Base-by-base conservation (phyloP, 1,140 invertebrate genomes). In the Phthorimaea operculella region DNA sequence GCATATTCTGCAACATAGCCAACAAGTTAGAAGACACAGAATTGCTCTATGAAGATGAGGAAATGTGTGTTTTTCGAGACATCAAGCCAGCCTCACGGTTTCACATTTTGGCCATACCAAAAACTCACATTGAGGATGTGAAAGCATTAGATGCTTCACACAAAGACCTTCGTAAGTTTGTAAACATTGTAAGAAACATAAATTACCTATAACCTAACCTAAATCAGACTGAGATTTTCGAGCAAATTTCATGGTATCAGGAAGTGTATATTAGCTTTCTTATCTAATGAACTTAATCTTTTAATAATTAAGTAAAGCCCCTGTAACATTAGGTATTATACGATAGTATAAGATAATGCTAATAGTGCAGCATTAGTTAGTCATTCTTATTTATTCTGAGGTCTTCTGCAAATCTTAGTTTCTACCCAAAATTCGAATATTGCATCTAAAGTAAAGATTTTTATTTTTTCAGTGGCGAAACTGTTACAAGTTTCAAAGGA, bases 31-130 rank as follows among this genome's bases (percentile, higher is more conserved):
- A 87, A 21, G 73, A 87, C 1, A 88, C 88, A 0, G 87, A 89
- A 55, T 87, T 90, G 61, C 75, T 86, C 56, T 87, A 85, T 64
- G 87, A 96, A 89, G 92, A 95, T 72, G 91, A 95, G 2, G 87
- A 92, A 51, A 80, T 94, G 45, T 88, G 92, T 12, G 91, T 94
- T 33, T 95, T 97, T 71, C 89, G 89, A 54, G 95, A 97, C 73
- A 96, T 96, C 34, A 90, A 90, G 73, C 95, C 96, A 14, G 94
- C 91, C 0, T 89, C 94, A 0, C 88, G 87, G 15, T 90, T 93
- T 83, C 96, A 98, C 81, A 92, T 92, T 72, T 87, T 97, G 39
- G 90, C 94, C 42, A 86, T 96, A 21, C 90, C 95, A 0, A 94
- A 92, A 72, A 78, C 85, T 15, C 96, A 97, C 79, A 90, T 95